Evolutionary conservation across 2,888 invertebrate genomes (phyloP), one percentile per base, ranked within the genome.

Genomic region (Tholera decimalis): DNA sequence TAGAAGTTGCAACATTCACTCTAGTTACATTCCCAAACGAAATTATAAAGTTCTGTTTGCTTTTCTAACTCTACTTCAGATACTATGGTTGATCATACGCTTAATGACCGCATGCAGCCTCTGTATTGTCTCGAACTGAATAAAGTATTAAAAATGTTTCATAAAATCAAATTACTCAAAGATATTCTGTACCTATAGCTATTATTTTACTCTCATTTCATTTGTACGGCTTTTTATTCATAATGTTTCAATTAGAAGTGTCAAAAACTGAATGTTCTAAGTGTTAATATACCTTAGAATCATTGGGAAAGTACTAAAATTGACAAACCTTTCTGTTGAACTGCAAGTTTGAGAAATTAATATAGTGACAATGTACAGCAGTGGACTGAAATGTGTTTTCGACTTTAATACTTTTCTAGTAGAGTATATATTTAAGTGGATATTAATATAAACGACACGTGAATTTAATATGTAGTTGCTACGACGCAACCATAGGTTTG

Each of bases 181-280:
- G 64, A 79, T 78, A 69, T 80, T 77, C 59, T 67, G 75, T 79
- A 78, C 59, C 67, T 78, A 61, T 50, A 78, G 65, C 24, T 71
- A 60, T 80, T 82, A 79, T 28, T 72, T 80, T 77, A 68, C 37
- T 74, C 75, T 78, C 81, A 63, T 70, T 70, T 80, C 59, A 73
- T 77, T 83, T 84, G 18, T 81, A 79, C 49, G 82, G 71, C 71
- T 81, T 81, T 75, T 83, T 75, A 74, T 73, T 65, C 61, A 57
- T 77, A 81, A 79, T 77, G 79, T 78, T 79, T 72, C 72, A 68
- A 63, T 77, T 75, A 83, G 75, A 75, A 56, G 73, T 82, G 79
- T 80, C 80, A 80, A 82, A n/a, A 75, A 75, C 55, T 75, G 73
- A 76, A 60, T 73, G 58, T 77, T 70, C 58, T 73, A 78, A 76